Conservation (phyloP, 2,797 vertebrate genomes). For the Mus spretus region DNA sequence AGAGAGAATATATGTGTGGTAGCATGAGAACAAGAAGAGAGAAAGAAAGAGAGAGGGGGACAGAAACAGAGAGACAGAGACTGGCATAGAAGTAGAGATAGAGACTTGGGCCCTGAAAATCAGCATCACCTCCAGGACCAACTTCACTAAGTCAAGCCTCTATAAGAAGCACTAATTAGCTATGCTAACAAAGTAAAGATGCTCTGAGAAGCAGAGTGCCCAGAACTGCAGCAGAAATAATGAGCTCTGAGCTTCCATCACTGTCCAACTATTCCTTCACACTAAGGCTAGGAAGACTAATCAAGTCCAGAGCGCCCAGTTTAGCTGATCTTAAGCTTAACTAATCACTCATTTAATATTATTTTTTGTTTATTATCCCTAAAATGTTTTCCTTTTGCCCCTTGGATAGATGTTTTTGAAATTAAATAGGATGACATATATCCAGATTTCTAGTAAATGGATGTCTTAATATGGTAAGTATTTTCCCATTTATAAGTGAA, state of each 20-base stretch:
- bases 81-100: accelerated
- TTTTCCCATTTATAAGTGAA: constrained; percentile 53
- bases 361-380: constrained; percentile 75
- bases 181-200: constrained; percentile 16
- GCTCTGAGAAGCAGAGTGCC: constrained; percentile 52
- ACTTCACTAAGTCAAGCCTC: constrained; percentile 33
- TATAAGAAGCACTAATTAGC: constrained; percentile 59
- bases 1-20: background rate
- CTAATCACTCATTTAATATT: constrained; percentile 84
- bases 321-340: constrained; percentile 73
- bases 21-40: background rate
- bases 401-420: constrained; percentile 72
- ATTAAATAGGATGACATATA: constrained; percentile 63
- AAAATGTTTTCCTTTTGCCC: constrained; percentile 81
- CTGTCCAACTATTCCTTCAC: constrained; percentile 1
- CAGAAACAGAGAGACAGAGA: too few species aligned
- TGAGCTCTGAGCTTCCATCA: constrained; percentile 17
- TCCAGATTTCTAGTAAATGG: constrained; percentile 61
- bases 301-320: constrained; percentile 75
- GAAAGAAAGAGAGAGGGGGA: too few species aligned
- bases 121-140: constrained; percentile 2
- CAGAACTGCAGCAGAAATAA: constrained; percentile 62
- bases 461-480: background rate
- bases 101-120: background rate
- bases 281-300: constrained; percentile 74